Evolutionary conservation across 92 coral and sea anemone species (phyloP).

Genomic region (Zoanthus sansibaricus): DNA sequence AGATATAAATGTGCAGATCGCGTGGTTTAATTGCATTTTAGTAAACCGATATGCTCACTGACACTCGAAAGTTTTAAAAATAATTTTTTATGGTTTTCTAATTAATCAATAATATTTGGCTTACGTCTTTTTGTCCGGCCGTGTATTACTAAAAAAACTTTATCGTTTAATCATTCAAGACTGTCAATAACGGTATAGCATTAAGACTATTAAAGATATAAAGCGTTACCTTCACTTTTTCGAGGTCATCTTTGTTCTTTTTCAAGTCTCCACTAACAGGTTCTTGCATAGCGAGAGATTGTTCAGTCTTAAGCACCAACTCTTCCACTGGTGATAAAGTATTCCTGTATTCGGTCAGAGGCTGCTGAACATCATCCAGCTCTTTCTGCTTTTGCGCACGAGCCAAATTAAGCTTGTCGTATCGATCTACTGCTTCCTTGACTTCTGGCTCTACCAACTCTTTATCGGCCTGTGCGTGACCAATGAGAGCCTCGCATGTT

Average conservation of each 20-base stretch:
- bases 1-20: too few relatives aligned
- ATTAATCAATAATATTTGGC: too few relatives aligned
- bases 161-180: too few relatives aligned
- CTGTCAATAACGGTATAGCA: too few relatives aligned
- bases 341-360: slow-evolving; percentile 63
- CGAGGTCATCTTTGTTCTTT: slow-evolving; percentile 86
- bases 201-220: not conserved
- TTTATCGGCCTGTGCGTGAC: slow-evolving; percentile 77
- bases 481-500: slow-evolving; percentile 72
- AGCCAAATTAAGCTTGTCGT: slow-evolving; percentile 76
- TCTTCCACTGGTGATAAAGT: slow-evolving; percentile 77
- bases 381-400: slow-evolving; percentile 72
- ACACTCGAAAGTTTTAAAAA: too few relatives aligned
- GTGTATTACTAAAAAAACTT: too few relatives aligned
- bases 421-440: slow-evolving; percentile 82
- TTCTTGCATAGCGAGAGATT: slow-evolving; percentile 63
- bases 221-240: slow-evolving; percentile 76
- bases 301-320: slow-evolving; percentile 71
- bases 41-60: too few relatives aligned
- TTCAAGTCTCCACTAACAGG: slow-evolving; percentile 83
- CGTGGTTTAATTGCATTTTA: too few relatives aligned
- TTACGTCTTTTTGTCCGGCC: too few relatives aligned
- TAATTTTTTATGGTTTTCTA: too few relatives aligned
- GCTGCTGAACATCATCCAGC: slow-evolving; percentile 60
- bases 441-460: slow-evolving; percentile 75